Base-by-base conservation (phyloP, 2,888 invertebrate species). In the Mythimna impura region DNA sequence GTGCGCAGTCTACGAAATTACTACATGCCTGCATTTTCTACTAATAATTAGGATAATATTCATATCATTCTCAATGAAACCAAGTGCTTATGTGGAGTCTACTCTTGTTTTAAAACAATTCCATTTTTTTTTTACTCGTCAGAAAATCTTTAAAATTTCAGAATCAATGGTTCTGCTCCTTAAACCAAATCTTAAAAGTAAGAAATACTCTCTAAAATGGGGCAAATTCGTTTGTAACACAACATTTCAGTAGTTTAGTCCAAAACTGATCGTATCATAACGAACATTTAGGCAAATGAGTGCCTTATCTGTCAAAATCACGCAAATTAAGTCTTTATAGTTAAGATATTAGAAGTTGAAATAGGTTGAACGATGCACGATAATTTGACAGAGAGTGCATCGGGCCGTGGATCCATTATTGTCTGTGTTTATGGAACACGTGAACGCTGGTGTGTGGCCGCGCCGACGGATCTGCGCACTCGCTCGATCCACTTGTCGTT, bases 401-500 rank as follows among this genome's bases (percentile, higher is more conserved):
- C 8, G 12, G 36, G 55, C 14, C 12, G 34, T 3, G 43, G 10
- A 50, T 55, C 30, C 40, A 58, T 52, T 80, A 82, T 63, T 86
- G 86, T 65, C 85, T 80, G 43, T 84, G 86, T 72, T 87, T 87
- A 68, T 86, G 84, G 63, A 86, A 85, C 10, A 82, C 60, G 74
- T 87, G 87, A 71, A 96, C 95, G 89, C 95, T 92, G 75, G 97
- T 97, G 91, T 90, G 93, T 7, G 97, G 96, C 1, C 97, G 92
- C 75, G 94, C 94, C 67, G 85, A 89, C 47, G 92, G 96, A 93
- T 95, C 97, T 65, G 92, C 96, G 54, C 84, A 92, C 89, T 91
- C 95, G 64, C 80, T 88, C 8, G 94, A 93, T 0, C 95, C 95
- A 81, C 95, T 92, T 17, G 95, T 96, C 1, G 95, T 95, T 0